A percentile compares a stretch with the other conserved stretches of the same genome.
These are phyloP conservation scores for Zaprionus gabonicus DNA, from an alignment of 1,140 invertebrate genomes.

Conservation along the genomic window DNA sequence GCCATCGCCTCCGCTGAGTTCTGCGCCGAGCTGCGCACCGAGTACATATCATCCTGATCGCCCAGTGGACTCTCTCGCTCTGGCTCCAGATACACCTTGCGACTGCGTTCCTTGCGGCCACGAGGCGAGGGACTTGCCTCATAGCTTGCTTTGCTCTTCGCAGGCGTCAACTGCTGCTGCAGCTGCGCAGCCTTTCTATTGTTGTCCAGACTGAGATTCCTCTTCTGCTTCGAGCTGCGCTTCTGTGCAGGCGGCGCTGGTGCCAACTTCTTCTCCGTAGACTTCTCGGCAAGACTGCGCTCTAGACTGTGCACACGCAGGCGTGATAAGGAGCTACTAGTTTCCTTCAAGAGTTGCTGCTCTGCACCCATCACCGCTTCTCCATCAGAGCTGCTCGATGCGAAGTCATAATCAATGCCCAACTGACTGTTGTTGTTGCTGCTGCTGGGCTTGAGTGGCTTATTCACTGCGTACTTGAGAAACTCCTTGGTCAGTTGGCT, in stretches of 20 bases:
- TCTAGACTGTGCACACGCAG: constrained; percentile 76
- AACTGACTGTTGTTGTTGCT: constrained; percentile 7
- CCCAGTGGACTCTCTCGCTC: neutral
- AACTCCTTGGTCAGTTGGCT: constrained; percentile 75
- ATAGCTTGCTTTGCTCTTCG: constrained; percentile 20
- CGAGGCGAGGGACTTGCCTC: neutral
- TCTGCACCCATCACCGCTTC: constrained; percentile 37
- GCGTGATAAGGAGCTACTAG: constrained; percentile 35
- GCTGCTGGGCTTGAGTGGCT: constrained; percentile 47
- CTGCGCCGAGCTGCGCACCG: constrained; percentile 58
- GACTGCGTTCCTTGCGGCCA: constrained; percentile 49
- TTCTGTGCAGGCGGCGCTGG: constrained; percentile 44
- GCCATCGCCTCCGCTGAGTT: constrained; percentile 41
- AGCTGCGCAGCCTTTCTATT: constrained; percentile 34
- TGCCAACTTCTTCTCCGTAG: constrained; percentile 48
- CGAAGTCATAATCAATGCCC: constrained; percentile 46
- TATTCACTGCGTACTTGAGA: constrained; percentile 55
- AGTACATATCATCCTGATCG: constrained; percentile 65
- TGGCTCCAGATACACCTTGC: constrained; percentile 38
- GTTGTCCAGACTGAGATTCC: constrained; percentile 76
- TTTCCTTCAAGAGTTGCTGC: constrained; percentile 21
- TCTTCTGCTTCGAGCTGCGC: constrained; percentile 74
- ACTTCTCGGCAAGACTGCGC: constrained; percentile 57
- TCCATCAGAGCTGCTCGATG: constrained; percentile 77
- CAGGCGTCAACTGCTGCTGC: constrained; percentile 4